phyloP scores from a whole-genome alignment of 2,797 vertebrate genomes.

The Thamnophis elegans region DNA sequence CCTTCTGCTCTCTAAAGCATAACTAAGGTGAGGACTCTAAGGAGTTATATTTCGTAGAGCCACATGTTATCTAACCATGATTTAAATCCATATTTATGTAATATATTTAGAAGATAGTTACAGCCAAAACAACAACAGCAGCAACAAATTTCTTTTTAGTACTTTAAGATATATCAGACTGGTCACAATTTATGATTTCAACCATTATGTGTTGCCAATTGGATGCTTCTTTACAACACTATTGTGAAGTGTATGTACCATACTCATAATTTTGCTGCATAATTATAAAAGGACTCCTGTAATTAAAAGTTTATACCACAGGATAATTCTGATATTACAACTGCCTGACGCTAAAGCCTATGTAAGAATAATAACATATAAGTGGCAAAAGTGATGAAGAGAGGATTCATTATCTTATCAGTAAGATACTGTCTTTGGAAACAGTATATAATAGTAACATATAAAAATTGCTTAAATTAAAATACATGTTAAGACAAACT shows the following conservation, averaged over 20 bases:
- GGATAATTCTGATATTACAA: not conserved
- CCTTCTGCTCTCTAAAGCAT: not conserved
- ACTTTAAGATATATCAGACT: not conserved
- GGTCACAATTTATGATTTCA: not conserved
- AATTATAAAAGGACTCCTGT: not conserved
- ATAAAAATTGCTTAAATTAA: not conserved
- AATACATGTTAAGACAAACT: not conserved
- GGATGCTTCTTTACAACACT: not conserved
- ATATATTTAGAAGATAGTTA: not conserved
- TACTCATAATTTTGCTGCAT: not conserved
- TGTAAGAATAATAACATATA: not conserved
- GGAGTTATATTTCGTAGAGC: not conserved
- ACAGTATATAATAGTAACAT: not conserved
- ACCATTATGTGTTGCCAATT: not conserved
- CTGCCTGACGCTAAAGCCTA: not conserved
- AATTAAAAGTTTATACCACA: not conserved
- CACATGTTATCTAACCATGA: not conserved
- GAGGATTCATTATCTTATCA: not conserved
- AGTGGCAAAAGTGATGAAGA: not conserved
- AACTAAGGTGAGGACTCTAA: no score
- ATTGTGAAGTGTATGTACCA: not conserved
- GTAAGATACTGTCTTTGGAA: not conserved
- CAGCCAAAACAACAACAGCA: not conserved
- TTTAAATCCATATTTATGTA: not conserved
- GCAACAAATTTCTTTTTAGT: not conserved